These are phyloP conservation scores for Papilio gigon DNA, from an alignment of 2,888 invertebrate species.

Conservation along the genomic window DNA sequence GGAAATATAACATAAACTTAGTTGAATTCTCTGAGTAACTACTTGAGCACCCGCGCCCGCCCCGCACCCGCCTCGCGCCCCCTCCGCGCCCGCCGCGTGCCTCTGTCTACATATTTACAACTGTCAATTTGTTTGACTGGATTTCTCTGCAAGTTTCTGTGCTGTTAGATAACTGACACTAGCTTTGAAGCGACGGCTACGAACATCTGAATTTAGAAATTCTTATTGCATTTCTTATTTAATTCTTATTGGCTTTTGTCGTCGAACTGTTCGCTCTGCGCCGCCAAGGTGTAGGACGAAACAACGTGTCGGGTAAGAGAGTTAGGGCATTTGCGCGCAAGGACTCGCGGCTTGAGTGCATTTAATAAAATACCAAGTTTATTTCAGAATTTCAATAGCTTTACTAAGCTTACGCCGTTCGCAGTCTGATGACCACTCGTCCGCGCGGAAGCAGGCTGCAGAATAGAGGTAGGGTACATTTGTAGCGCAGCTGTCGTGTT, in stretches of 20 bases:
- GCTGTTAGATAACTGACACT: not conserved
- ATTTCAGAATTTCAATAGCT: not conserved
- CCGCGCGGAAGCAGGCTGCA: not conserved
- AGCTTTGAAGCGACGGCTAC: not conserved
- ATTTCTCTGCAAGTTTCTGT: not conserved
- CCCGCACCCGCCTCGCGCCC: not conserved
- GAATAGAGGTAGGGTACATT: not conserved
- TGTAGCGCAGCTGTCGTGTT: not conserved
- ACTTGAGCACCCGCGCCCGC: not conserved
- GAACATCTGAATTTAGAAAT: not conserved
- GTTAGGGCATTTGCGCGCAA: too few relatives aligned
- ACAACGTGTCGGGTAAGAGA: too few relatives aligned
- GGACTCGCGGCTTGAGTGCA: too few relatives aligned
- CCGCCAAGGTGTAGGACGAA: too few relatives aligned
- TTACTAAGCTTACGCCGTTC: not conserved
- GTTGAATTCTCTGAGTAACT: not conserved
- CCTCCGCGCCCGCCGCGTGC: not conserved
- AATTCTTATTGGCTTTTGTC: not conserved
- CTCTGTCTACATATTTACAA: not conserved
- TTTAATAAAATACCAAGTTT: not conserved
- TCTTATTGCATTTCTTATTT: not conserved
- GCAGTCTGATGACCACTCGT: not conserved
- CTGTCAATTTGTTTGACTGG: conserved; percentile 14
- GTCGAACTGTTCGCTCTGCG: too few relatives aligned
- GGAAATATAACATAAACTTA: conserved; percentile 8